A percentile compares a stretch with the other conserved stretches of the same genome.
Evolutionary conservation across 2,888 invertebrate species (phyloP).

Genomic region (Cheilosia grossa): DNA sequence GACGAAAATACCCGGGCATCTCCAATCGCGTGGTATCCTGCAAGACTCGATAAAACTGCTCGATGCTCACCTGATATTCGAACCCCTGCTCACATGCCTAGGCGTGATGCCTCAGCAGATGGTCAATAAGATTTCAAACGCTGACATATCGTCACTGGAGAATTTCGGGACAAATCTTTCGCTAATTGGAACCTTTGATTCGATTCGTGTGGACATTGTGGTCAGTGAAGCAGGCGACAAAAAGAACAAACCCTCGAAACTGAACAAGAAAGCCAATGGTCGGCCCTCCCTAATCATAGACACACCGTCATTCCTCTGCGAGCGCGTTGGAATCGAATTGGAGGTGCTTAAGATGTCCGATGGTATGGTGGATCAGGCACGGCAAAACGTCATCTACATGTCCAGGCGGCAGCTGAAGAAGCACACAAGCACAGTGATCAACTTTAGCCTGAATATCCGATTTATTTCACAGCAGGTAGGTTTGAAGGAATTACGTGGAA

Average conservation of each 20-base stretch:
- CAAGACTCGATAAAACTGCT: slow-evolving; percentile 92
- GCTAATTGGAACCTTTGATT: slow-evolving; percentile 92
- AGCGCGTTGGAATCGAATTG: slow-evolving; percentile 94
- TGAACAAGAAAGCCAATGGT: slow-evolving; percentile 79
- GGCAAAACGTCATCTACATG: slow-evolving; percentile 93
- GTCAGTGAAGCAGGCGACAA: slow-evolving; percentile 92
- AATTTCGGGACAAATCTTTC: slow-evolving; percentile 95
- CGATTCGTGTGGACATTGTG: slow-evolving; percentile 96
- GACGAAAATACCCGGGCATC: slow-evolving; percentile 83
- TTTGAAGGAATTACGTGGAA: not conserved
- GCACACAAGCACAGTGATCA: slow-evolving; percentile 95
- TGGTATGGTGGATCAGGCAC: slow-evolving; percentile 93
- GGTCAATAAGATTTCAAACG: slow-evolving; percentile 82
- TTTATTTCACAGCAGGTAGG: slow-evolving; percentile 95
- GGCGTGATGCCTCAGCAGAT: slow-evolving; percentile 96
- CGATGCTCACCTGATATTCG: slow-evolving; percentile 97
- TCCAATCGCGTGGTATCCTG: slow-evolving; percentile 86
- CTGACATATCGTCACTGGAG: slow-evolving; percentile 89
- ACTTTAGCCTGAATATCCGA: slow-evolving; percentile 93
- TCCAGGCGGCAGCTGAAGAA: slow-evolving; percentile 94
- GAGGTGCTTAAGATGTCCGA: slow-evolving; percentile 95
- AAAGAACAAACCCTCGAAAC: slow-evolving; percentile 83
- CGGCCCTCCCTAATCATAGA: slow-evolving; percentile 80
- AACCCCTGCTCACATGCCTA: slow-evolving; percentile 93
- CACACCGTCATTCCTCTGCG: slow-evolving; percentile 94